phyloP scores from a whole-genome alignment of 1,140 invertebrate species.

The Meteorus sp. region DNA sequence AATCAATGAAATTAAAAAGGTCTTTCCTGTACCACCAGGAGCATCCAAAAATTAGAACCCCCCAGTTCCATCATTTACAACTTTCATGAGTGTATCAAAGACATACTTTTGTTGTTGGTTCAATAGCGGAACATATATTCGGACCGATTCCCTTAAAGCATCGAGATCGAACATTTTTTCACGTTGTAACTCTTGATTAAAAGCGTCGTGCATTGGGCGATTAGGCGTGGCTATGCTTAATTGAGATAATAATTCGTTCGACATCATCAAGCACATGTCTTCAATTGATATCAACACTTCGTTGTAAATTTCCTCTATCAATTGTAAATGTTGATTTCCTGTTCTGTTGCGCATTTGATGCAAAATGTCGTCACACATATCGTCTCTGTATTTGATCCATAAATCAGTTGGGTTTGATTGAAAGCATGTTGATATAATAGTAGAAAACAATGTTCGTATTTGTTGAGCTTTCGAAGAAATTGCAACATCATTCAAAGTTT shows the following conservation, averaged over 20 bases:
- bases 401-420: slow-evolving; percentile 13
- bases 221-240: not conserved
- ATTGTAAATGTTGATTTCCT: not conserved
- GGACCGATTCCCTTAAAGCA: slow-evolving; percentile 19
- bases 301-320: not conserved
- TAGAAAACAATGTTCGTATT: slow-evolving; percentile 43
- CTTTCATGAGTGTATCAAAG: slow-evolving; percentile 17
- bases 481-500: slow-evolving; percentile 46
- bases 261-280: not conserved
- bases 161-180: not conserved
- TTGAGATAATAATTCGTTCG: slow-evolving; percentile 21
- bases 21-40: slow-evolving; percentile 44
- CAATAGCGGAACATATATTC: slow-evolving; percentile 24
- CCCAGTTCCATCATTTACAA: slow-evolving; percentile 1
- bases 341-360: not conserved
- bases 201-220: not conserved
- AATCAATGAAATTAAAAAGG: slow-evolving; percentile 37
- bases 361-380: slow-evolving; percentile 18
- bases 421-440: slow-evolving; percentile 12
- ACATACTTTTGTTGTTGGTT: slow-evolving; percentile 4
- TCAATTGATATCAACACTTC: not conserved
- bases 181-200: not conserved
- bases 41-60: slow-evolving; percentile 40
- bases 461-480: slow-evolving; percentile 38
- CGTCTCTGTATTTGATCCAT: slow-evolving; percentile 14